Percentiles rank a stretch among this genome's conserved stretches.
Evolutionary conservation across 2,113 vertebrate genomes (phyloP).

Genomic region (Nannospalax galili): DNA sequence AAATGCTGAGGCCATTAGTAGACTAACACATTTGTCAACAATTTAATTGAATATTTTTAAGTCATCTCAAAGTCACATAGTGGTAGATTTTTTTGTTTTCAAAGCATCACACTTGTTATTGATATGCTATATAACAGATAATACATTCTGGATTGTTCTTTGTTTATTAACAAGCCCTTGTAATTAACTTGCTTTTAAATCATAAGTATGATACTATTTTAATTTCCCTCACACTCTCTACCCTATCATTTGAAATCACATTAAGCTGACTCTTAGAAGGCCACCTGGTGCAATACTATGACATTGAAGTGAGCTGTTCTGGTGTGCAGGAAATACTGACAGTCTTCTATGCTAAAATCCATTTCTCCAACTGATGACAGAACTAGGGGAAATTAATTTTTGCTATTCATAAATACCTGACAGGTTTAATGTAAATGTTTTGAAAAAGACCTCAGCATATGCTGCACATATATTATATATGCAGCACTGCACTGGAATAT

Average conservation of each 20-base stretch:
- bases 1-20: conserved; percentile 84
- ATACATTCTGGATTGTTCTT: conserved; percentile 88
- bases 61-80: conserved; percentile 84
- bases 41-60: conserved; percentile 87
- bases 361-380: conserved; percentile 88
- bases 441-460: conserved; percentile 89
- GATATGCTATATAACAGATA: conserved; percentile 87
- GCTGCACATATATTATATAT: conserved; percentile 86
- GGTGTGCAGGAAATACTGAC: conserved; percentile 86
- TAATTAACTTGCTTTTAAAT: conserved; percentile 94
- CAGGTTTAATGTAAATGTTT: conserved; percentile 91
- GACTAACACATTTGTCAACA: conserved; percentile 84
- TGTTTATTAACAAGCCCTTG: conserved; percentile 92
- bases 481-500: conserved; percentile 82
- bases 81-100: conserved; percentile 83
- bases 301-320: conserved; percentile 89
- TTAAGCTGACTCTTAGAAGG: conserved; percentile 92
- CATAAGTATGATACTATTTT: conserved; percentile 93
- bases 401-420: conserved; percentile 91
- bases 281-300: conserved; percentile 91
- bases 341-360: conserved; percentile 87
- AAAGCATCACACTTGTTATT: conserved; percentile 85
- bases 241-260: conserved; percentile 93
- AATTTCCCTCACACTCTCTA: conserved; percentile 90
- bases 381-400: conserved; percentile 89